Evolutionary conservation across 2,113 vertebrate species (phyloP).

Genomic region (Noctilio leporinus): DNA sequence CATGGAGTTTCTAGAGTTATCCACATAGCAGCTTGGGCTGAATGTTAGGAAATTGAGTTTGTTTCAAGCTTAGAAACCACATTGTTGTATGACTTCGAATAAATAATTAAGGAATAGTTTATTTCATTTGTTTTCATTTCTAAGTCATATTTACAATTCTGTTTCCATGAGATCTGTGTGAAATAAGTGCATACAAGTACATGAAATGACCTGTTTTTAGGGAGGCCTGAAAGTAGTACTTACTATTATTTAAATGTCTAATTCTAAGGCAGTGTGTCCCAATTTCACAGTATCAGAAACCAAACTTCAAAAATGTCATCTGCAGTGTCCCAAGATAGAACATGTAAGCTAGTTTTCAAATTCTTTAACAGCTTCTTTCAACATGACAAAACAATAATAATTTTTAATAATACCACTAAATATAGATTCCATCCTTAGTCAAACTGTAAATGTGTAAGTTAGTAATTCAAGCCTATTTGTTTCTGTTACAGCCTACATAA

Average conservation of each 20-base stretch:
- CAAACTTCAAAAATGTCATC: not conserved
- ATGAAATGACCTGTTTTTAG: not conserved
- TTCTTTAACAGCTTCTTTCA: not conserved
- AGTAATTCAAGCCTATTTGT: not conserved
- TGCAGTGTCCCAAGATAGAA: not conserved
- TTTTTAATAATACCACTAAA: constrained; percentile 15
- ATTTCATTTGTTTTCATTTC: not conserved
- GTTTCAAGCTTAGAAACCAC: constrained; percentile 25
- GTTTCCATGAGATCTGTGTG: not conserved
- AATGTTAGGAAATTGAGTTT: constrained; percentile 22
- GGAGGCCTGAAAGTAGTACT: not conserved
- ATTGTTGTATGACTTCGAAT: constrained; percentile 27
- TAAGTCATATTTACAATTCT: constrained; percentile 27
- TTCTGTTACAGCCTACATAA: not conserved
- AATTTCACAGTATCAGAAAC: not conserved
- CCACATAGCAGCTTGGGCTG: not conserved
- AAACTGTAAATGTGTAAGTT: not conserved
- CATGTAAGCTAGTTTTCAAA: not conserved
- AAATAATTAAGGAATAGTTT: constrained; percentile 13
- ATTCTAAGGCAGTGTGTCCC: not conserved
- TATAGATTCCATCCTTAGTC: not conserved
- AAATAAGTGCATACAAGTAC: not conserved
- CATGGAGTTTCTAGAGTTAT: constrained; percentile 40
- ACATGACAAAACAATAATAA: constrained; percentile 12
- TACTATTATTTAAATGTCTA: not conserved